Evolutionary conservation across 2,113 vertebrate genomes (phyloP).

Genomic region (Cottus gobio): DNA sequence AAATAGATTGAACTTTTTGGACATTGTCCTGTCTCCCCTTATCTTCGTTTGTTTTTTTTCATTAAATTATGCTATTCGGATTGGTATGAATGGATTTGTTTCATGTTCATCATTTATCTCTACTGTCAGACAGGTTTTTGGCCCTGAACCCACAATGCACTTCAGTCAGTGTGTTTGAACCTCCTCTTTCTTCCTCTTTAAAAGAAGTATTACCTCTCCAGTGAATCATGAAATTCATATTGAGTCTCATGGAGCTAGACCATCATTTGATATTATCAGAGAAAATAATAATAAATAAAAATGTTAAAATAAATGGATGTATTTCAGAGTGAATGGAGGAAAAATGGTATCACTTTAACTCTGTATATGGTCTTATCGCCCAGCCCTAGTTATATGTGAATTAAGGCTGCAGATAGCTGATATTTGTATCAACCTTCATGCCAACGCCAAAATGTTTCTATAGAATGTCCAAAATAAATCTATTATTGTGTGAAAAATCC

Average conservation of each 20-base stretch:
- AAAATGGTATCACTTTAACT: not conserved
- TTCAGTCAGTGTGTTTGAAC: constrained; percentile 22
- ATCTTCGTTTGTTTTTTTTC: not conserved
- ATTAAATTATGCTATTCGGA: not conserved
- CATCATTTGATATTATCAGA: not conserved
- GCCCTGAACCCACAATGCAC: constrained; percentile 1
- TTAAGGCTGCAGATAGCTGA: not conserved
- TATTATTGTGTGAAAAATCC: not conserved
- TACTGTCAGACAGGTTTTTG: not conserved
- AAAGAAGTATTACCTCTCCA: not conserved
- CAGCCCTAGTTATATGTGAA: not conserved
- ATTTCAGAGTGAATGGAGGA: not conserved
- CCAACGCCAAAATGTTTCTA: not conserved
- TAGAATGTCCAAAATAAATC: too few species aligned
- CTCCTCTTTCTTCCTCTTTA: constrained; percentile 16
- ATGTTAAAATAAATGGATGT: not conserved
- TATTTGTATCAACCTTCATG: not conserved
- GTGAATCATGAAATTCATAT: not conserved
- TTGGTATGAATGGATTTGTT: not conserved
- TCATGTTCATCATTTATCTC: not conserved
- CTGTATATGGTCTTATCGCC: too few species aligned
- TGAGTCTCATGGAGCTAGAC: not conserved
- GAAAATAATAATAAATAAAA: not conserved
- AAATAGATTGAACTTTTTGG: not conserved
- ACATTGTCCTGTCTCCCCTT: not conserved